Percentiles rank a stretch among this genome's conserved stretches.
phyloP scores from a whole-genome alignment of 2,113 vertebrate species.

The Silurus glanis region DNA sequence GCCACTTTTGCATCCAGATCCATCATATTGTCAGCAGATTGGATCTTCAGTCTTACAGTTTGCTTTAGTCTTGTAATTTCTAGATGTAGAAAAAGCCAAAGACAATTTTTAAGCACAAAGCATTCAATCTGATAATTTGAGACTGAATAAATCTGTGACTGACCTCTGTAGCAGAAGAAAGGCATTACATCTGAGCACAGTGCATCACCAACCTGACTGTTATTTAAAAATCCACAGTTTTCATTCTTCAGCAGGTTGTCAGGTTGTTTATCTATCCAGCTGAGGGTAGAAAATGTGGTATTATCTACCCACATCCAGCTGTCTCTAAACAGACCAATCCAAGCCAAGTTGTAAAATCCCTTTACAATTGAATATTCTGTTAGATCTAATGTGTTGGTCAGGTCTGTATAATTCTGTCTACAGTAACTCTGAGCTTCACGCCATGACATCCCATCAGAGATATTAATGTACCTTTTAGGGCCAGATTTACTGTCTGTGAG shows the following conservation, averaged over 20 bases:
- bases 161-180: not conserved
- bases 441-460: not conserved
- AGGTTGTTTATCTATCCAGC: not conserved
- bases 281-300: not conserved
- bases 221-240: not conserved
- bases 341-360: not conserved
- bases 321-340: not conserved
- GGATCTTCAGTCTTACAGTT: not conserved
- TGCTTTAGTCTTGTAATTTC: not conserved
- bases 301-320: not conserved
- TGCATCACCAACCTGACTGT: not conserved
- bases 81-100: not conserved
- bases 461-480: not conserved
- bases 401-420: no score
- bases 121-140: not conserved
- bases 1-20: not conserved
- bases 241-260: not conserved
- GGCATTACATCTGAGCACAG: not conserved
- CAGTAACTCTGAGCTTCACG: no score
- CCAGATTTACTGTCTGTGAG: slow-evolving; percentile 9
- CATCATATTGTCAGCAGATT: not conserved
- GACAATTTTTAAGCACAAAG: not conserved
- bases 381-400: not conserved
- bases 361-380: not conserved
- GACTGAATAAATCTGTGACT: not conserved